Evolutionary conservation across 2,888 invertebrate species (phyloP), one percentile per base, ranked within the genome.

Genomic region (Apodemia hepburni): DNA sequence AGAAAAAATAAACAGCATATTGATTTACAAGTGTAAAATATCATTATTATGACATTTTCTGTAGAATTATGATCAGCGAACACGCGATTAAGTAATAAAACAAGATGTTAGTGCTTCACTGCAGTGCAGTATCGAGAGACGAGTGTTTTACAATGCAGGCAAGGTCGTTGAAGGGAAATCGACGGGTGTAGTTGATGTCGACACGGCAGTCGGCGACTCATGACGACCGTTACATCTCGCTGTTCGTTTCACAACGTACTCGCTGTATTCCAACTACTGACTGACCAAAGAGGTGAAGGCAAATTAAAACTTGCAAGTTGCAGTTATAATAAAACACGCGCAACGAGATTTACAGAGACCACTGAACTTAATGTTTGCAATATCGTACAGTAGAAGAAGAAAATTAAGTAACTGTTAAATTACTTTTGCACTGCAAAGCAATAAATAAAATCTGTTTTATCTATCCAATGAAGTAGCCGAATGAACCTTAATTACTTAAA

Each of bases 111-210:
- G 72, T 64, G 75, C 78, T 76, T 77, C 71, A 70, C 68, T 72
- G 74, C 73, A 72, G 75, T 75, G 75, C 76, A 70, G 72, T 73
- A 75, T 70, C 78, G 78, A 73, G 72, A 70, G 73, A 77, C 72
- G 76, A 77, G 76, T 73, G 78, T 75, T 72, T 74, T 72, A 80
- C 75, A 76, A 76, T 64, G 71, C 73, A 77, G 76, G 76, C 89
- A 90, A 90, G 90, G 91, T 86, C 87, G 82, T 80, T 79, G 84
- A 88, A 83, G 89, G 90, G 86, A 90, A 90, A 90, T 83, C 81
- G 82, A 80, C 80, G 78, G 75, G 51, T 57, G 57, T 27, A 54
- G 27, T 75, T 76, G 68, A 66, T 86, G 81, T 84, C 83, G 85
- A 85, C 84, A 85, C 76, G 73, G 72, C 69, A 70, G 67, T 76